phyloP scores from a whole-genome alignment of 2,888 invertebrate genomes.

The Bhutanitis thaidina region DNA sequence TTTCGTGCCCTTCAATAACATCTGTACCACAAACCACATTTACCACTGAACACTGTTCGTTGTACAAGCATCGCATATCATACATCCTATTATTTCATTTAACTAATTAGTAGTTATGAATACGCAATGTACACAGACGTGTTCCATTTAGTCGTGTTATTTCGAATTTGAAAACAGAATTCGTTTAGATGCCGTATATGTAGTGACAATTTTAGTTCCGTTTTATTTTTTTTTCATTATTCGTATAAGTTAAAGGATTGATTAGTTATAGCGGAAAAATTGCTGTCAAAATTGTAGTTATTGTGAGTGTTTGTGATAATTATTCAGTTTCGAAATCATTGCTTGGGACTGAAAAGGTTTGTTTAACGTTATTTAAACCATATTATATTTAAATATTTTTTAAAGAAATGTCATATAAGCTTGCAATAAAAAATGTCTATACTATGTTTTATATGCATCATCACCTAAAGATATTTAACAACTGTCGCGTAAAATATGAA shows the following conservation, averaged over 20 bases:
- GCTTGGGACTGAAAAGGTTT: neutral
- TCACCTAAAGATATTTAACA: too few relatives aligned
- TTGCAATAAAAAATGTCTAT: too few relatives aligned
- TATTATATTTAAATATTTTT: too few relatives aligned
- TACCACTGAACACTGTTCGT: slow-evolving; percentile 8
- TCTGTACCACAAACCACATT: slow-evolving; percentile 18
- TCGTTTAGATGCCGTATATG: neutral
- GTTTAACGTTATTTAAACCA: neutral
- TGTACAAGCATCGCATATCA: neutral
- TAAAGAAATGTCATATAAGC: too few relatives aligned
- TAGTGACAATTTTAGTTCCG: neutral
- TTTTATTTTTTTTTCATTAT: too few relatives aligned
- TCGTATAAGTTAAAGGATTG: too few relatives aligned
- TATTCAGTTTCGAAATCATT: too few relatives aligned
- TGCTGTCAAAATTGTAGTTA: neutral
- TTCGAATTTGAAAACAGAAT: neutral
- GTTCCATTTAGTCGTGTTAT: neutral
- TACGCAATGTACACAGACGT: neutral
- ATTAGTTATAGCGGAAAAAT: neutral
- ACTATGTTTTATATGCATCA: too few relatives aligned
- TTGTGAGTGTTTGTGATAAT: neutral
- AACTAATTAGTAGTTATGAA: neutral
- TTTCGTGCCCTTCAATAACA: slow-evolving; percentile 49
- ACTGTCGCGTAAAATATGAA: too few relatives aligned
- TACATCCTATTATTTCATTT: neutral